Percentiles rank a stretch among this genome's conserved stretches.
These are phyloP conservation scores for Agriopis marginaria DNA, from an alignment of 2,888 invertebrate species.

Conservation along the genomic window DNA sequence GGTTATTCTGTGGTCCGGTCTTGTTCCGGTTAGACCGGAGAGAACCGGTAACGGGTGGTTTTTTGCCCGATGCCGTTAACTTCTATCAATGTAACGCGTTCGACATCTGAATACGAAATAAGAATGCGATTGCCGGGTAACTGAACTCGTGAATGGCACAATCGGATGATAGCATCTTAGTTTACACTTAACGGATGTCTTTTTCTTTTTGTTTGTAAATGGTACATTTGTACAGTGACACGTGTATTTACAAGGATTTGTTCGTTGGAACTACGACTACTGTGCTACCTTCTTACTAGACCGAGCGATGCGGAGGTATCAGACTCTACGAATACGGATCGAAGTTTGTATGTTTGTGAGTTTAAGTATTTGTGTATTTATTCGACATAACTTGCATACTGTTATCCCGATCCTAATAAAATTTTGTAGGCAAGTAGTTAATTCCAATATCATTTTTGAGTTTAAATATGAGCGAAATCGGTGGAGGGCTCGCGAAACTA, in stretches of 20 bases:
- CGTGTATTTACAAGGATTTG: background rate
- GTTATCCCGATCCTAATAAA: no score
- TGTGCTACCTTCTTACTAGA: background rate
- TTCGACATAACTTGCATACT: no score
- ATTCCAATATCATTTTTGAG: no score
- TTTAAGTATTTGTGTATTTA: no score
- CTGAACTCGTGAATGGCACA: constrained; percentile 59
- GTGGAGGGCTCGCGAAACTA: no score
- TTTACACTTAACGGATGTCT: constrained; percentile 47
- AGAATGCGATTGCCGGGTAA: constrained; percentile 62
- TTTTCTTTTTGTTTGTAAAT: constrained; percentile 41
- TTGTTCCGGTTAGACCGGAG: constrained; percentile 68
- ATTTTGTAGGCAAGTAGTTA: no score
- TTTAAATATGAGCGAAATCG: no score
- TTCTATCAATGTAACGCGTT: constrained; percentile 63
- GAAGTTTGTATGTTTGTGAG: no score
- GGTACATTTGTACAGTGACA: constrained; percentile 13
- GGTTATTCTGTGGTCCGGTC: constrained; percentile 52
- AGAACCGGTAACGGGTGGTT: constrained; percentile 65
- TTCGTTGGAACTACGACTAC: background rate
- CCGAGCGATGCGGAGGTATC: background rate
- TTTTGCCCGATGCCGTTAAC: constrained; percentile 71
- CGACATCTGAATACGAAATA: constrained; percentile 70
- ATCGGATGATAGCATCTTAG: constrained; percentile 53
- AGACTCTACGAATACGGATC: no score